Evolutionary conservation across 2,113 vertebrate species (phyloP).

Genomic region (Gallinago undulata): DNA sequence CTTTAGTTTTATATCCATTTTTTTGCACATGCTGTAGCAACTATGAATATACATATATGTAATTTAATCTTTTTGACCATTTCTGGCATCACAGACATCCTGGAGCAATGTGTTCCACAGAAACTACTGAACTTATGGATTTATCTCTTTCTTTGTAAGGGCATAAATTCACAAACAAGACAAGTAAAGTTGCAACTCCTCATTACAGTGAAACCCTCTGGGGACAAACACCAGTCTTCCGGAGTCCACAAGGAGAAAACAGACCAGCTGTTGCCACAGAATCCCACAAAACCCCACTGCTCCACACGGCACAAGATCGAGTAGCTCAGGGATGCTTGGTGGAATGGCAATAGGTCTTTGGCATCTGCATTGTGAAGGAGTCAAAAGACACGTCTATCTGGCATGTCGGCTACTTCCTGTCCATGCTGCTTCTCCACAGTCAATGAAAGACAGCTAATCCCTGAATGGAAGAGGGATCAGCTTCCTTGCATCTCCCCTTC

Average conservation of each 20-base stretch:
- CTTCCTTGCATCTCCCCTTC: conserved; percentile 34
- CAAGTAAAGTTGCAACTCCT: conserved; percentile 1
- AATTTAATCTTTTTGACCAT: not conserved
- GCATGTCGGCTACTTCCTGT: conserved; percentile 9
- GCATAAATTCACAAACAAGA: not conserved
- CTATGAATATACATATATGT: not conserved
- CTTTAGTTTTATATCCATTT: not conserved
- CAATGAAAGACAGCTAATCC: conserved; percentile 31
- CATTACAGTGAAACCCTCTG: not conserved
- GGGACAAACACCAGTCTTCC: not conserved
- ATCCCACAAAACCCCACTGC: not conserved
- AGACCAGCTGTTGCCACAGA: not conserved
- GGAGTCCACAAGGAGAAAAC: not conserved
- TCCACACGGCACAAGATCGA: not conserved
- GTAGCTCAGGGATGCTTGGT: not conserved
- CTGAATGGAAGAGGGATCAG: conserved; percentile 42
- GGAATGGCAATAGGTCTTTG: not conserved
- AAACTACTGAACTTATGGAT: not conserved
- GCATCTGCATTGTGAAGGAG: conserved; percentile 18
- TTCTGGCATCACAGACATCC: not conserved
- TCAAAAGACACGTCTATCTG: not conserved
- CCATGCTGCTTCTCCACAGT: not conserved
- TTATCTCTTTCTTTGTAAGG: not conserved
- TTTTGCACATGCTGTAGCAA: not conserved
- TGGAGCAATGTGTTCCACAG: not conserved